Evolutionary conservation across 2,888 invertebrate species (phyloP).

Genomic region (Formica aserva): DNA sequence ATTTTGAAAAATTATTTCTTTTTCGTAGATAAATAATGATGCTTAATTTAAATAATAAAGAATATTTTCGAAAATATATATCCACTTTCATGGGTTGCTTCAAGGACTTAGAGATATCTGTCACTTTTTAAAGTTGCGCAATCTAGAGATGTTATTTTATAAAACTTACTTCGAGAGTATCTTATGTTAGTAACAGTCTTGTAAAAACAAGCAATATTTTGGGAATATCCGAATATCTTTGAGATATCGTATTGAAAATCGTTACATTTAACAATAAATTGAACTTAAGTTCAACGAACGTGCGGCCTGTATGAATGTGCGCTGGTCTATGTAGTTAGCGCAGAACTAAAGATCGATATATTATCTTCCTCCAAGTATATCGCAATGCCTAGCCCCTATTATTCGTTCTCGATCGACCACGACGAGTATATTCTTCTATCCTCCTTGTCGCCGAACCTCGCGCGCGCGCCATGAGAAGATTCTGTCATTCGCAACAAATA

Average conservation of each 20-base stretch:
- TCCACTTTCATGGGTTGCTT: neutral
- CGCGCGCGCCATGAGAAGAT: conserved; percentile 66
- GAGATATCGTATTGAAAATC: neutral
- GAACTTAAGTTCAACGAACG: conserved; percentile 23
- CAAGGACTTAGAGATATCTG: conserved; percentile 18
- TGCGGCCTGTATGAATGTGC: neutral
- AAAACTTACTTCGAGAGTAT: neutral
- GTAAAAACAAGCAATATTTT: neutral
- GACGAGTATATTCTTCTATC: conserved; percentile 31
- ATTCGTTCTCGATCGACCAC: conserved; percentile 31
- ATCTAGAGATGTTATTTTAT: conserved; percentile 11
- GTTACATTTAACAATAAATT: conserved; percentile 7
- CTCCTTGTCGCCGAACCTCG: conserved; percentile 21
- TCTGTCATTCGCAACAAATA: conserved; percentile 75
- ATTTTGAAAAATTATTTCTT: neutral
- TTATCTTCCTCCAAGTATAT: conserved; percentile 3
- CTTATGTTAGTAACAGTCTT: neutral
- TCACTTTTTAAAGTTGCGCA: conserved; percentile 27
- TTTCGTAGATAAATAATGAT: neutral
- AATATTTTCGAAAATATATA: conserved; percentile 22
- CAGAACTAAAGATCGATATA: conserved; percentile 25
- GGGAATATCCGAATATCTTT: conserved; percentile 4
- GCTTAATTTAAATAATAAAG: conserved; percentile 9
- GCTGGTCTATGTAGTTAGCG: conserved; percentile 17
- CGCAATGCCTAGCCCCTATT: conserved; percentile 33